These are phyloP conservation scores for Galagoides demidoff DNA, from an alignment of 2,797 vertebrate species.

Conservation along the genomic window DNA sequence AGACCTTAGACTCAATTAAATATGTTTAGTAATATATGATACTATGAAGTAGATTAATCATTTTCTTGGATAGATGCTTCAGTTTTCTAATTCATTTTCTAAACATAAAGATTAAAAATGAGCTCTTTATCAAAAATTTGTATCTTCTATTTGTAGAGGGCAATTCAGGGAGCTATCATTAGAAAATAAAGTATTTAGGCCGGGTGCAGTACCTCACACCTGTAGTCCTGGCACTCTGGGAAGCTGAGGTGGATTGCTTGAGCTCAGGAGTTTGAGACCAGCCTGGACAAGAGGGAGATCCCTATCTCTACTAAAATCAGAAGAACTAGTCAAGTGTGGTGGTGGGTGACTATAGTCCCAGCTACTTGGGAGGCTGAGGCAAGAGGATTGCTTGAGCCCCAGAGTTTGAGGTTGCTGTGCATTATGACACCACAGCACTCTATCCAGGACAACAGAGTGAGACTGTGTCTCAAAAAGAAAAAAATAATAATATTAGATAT, in stretches of 20 bases:
- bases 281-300: neutral
- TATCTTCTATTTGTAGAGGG: neutral
- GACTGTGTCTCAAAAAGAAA: too few relatives aligned
- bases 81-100: constrained; percentile 13
- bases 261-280: neutral
- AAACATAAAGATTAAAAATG: constrained; percentile 1
- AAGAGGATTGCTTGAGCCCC: too few relatives aligned
- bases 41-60: neutral
- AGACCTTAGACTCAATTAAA: neutral
- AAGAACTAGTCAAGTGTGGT: neutral
- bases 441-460: too few relatives aligned
- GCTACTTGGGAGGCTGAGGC: too few relatives aligned
- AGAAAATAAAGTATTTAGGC: constrained; percentile 24
- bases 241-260: neutral
- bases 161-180: neutral
- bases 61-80: neutral
- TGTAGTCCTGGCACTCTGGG: too few relatives aligned
- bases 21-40: neutral
- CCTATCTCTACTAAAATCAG: neutral
- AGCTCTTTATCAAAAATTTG: neutral
- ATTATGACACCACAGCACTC: too few relatives aligned
- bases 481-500: neutral
- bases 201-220: too few relatives aligned
- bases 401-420: too few relatives aligned
- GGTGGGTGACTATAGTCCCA: neutral